phyloP scores from a whole-genome alignment of 2,113 vertebrate genomes.

The Otocyon megalotis region DNA sequence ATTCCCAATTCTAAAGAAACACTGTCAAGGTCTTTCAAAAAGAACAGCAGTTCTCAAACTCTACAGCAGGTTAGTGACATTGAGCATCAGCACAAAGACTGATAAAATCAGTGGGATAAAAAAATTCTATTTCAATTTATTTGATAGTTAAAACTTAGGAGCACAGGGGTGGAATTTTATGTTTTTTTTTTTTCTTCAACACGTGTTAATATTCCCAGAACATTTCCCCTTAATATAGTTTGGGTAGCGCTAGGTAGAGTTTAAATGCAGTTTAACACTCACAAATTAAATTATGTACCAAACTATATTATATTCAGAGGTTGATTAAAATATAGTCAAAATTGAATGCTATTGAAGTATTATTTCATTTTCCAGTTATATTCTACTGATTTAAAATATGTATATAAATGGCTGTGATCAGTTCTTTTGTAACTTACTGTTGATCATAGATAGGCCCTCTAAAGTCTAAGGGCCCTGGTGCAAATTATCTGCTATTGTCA shows the following conservation, averaged over 20 bases:
- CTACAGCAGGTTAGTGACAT: neutral
- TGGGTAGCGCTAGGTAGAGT: neutral
- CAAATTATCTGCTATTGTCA: neutral
- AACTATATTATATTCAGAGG: neutral
- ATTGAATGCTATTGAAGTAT: slow-evolving; percentile 12
- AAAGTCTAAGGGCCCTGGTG: neutral
- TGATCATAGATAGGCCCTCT: neutral
- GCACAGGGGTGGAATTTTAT: neutral
- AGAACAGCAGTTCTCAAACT: slow-evolving; percentile 26
- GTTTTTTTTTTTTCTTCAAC: neutral
- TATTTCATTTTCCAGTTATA: slow-evolving; percentile 10
- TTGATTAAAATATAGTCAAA: neutral
- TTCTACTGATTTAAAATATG: neutral
- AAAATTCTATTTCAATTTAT: neutral
- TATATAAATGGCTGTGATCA: neutral
- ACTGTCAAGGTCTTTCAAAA: neutral
- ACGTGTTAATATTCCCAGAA: neutral
- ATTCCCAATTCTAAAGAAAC: neutral
- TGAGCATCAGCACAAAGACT: neutral
- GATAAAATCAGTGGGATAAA: neutral
- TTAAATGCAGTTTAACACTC: neutral
- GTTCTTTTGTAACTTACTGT: neutral
- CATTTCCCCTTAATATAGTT: neutral
- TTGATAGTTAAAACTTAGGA: neutral
- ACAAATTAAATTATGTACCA: neutral